Evolutionary conservation across 2,113 vertebrate species (phyloP), one percentile per base, ranked within the genome.

Genomic region (Lanius collurio): DNA sequence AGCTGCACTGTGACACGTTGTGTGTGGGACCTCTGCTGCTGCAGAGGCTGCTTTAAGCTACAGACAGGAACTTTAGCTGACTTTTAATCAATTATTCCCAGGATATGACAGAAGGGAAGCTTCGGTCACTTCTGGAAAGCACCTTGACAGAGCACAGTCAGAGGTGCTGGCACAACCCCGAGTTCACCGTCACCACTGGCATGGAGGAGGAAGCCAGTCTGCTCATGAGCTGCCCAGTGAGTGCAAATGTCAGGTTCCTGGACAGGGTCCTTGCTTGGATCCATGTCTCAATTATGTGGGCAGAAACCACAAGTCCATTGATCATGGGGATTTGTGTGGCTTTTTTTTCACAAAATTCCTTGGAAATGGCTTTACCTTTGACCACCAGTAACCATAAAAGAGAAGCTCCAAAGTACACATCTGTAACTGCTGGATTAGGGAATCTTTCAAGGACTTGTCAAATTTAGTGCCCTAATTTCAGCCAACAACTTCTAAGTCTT

Each of bases 201-300:
- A 88, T 75, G 64, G 98, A 97, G 77, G 97, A 97, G 33, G 96
- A 93, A 28, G 2, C 96, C 56, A 97, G 37, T n/a, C 98, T 98
- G 7, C 97, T 98, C 62, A 98, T 98, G 98, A 98, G 95, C 94
- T 98, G 98, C 20, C 50, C 44, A 59, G 98, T 98, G 94, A 95
- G 95, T 90, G 35, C 4, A 1, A 39, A 5, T 4, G 21, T 26
- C 63, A 71, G 26, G 5, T 1, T 52, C 76, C 53, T 27, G 76
- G 59, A 13, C 23, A 10, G 47, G 35, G 41, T n/a, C 52, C 62
- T 60, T 60, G 70, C 60, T 39, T 7, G 35, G 12, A 39, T 41
- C 60, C 7, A 1, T 12, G 30, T 30, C 83, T 68, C 42, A 4
- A 0, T 71, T 30, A 26, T 39, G 6, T 1, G 13, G 33, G 28